Evolutionary conservation across 2,888 invertebrate genomes (phyloP).

Genomic region (Invenusta paracnida): DNA sequence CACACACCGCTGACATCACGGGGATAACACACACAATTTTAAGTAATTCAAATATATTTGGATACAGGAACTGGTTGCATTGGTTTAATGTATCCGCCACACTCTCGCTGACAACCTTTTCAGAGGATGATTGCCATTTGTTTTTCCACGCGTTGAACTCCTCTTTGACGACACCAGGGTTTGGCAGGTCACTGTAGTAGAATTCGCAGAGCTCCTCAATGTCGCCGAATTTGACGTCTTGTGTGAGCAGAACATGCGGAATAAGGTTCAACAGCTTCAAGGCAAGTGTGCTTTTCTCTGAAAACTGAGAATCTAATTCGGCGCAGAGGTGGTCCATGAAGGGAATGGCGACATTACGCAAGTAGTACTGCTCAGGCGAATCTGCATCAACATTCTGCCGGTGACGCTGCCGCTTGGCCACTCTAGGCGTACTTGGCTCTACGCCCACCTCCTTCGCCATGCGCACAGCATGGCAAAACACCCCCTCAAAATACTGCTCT

Average conservation of each 20-base stretch:
- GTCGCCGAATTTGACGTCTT: slow-evolving; percentile 1
- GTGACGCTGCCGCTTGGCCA: slow-evolving; percentile 20
- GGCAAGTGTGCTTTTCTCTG: neutral
- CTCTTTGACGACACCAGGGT: slow-evolving; percentile 5
- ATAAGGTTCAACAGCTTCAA: neutral
- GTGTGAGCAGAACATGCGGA: neutral
- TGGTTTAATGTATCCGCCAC: slow-evolving; percentile 28
- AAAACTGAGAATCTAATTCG: slow-evolving; percentile 31
- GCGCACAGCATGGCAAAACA: slow-evolving; percentile 35
- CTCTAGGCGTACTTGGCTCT: slow-evolving; percentile 33
- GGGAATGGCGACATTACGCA: slow-evolving; percentile 33
- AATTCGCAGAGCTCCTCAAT: slow-evolving; percentile 5
- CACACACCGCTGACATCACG: slow-evolving; percentile 29
- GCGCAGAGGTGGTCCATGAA: slow-evolving; percentile 33
- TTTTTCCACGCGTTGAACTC: slow-evolving; percentile 24
- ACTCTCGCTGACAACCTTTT: neutral
- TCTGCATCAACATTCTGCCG: slow-evolving; percentile 36
- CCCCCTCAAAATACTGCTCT: slow-evolving; percentile 36
- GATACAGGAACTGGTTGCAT: slow-evolving; percentile 29
- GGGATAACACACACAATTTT: neutral
- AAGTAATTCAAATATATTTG: slow-evolving; percentile 35
- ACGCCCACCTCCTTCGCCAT: slow-evolving; percentile 39
- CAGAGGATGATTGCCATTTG: neutral
- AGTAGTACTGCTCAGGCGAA: slow-evolving; percentile 19
- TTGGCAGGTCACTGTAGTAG: slow-evolving; percentile 35